A percentile compares a stretch with the other conserved stretches of the same genome.
Evolutionary conservation across 2,888 invertebrate genomes (phyloP).

Genomic region (Agonopterix heracliana): DNA sequence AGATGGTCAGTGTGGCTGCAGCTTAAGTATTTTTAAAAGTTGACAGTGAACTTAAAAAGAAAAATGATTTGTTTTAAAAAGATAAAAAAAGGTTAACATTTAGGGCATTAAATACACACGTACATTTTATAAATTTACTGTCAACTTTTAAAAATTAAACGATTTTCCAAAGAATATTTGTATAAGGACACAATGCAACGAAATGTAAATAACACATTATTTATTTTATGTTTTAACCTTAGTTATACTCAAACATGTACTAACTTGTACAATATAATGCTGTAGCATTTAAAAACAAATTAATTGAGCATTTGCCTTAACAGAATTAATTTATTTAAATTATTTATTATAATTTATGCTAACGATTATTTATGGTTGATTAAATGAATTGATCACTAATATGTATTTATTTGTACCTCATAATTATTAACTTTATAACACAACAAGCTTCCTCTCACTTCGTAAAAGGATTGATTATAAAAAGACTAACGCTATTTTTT

Average conservation of each 20-base stretch:
- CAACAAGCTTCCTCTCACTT: too few relatives aligned
- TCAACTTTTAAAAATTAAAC: slow-evolving; percentile 21
- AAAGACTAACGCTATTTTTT: too few relatives aligned
- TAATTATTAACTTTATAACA: too few relatives aligned
- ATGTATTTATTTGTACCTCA: slow-evolving; percentile 17
- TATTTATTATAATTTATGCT: slow-evolving; percentile 56
- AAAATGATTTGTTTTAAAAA: neutral
- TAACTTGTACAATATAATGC: slow-evolving; percentile 55
- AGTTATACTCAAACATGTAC: slow-evolving; percentile 34
- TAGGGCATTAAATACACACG: too few relatives aligned
- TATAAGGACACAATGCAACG: slow-evolving; percentile 20
- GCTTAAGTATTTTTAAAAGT: slow-evolving; percentile 9
- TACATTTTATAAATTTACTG: slow-evolving; percentile 17
- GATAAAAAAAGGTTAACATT: neutral
- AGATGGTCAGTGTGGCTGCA: slow-evolving; percentile 3
- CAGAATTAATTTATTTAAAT: slow-evolving; percentile 23
- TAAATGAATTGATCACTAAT: slow-evolving; percentile 56
- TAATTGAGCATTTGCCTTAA: slow-evolving; percentile 42
- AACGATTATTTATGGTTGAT: slow-evolving; percentile 59
- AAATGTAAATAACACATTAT: slow-evolving; percentile 60
- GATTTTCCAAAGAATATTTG: slow-evolving; percentile 24
- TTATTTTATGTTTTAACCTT: slow-evolving; percentile 41
- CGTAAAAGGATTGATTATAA: too few relatives aligned
- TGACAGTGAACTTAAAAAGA: slow-evolving; percentile 16
- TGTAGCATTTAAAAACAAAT: slow-evolving; percentile 60